phyloP scores from a whole-genome alignment of 92 coral and sea anemone genomes.

The Porites cylindrica region DNA sequence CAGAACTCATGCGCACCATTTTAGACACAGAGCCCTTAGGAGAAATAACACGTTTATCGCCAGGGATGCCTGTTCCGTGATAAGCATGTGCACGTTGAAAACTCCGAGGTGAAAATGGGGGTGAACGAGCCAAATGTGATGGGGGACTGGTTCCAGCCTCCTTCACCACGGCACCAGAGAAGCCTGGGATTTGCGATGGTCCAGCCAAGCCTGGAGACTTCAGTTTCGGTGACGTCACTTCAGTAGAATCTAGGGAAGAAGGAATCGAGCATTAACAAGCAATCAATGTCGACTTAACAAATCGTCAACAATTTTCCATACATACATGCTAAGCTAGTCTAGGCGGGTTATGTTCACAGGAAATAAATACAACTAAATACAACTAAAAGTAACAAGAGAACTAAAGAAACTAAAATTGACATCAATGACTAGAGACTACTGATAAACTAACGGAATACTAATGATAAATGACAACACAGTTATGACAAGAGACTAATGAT shows the following conservation, averaged over 20 bases:
- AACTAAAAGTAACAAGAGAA: too few species aligned
- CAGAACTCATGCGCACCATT: constrained; percentile 42
- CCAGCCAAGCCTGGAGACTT: constrained; percentile 46
- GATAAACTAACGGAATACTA: too few species aligned
- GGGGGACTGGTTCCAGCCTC: constrained; percentile 52
- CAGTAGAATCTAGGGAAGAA: constrained; percentile 27
- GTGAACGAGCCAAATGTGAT: constrained; percentile 54
- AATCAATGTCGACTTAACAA: neutral
- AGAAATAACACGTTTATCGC: constrained; percentile 32
- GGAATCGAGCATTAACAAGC: neutral
- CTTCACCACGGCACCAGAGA: constrained; percentile 52
- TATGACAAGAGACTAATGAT: too few species aligned
- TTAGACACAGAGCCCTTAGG: constrained; percentile 34
- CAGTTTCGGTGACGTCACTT: constrained; percentile 52
- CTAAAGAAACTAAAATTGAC: too few species aligned
- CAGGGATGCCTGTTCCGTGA: constrained; percentile 15
- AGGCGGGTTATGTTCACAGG: too few species aligned
- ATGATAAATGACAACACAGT: too few species aligned
- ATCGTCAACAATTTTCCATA: too few species aligned
- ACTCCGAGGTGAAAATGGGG: constrained; percentile 61
- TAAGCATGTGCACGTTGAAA: constrained; percentile 30
- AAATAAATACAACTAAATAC: too few species aligned
- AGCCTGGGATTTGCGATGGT: constrained; percentile 30
- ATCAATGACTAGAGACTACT: too few species aligned
- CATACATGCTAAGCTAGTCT: too few species aligned